phyloP scores from a whole-genome alignment of 2,888 invertebrate species.

The Plebejus anna region DNA sequence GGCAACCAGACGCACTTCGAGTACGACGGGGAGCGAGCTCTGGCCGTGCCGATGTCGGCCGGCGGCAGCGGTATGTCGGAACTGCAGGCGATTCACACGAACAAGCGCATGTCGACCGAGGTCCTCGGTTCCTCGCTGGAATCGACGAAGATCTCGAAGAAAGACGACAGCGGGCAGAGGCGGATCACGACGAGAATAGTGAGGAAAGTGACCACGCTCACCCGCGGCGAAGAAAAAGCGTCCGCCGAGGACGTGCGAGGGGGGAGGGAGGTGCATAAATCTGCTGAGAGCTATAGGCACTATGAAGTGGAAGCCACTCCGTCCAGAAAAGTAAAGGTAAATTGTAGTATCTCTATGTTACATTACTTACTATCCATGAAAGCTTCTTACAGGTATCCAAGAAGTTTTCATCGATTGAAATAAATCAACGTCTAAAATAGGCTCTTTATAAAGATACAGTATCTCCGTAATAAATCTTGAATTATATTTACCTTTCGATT shows the following conservation, averaged over 20 bases:
- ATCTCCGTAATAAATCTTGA: constrained; percentile 30
- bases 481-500: constrained; percentile 31
- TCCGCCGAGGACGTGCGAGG: constrained; percentile 84
- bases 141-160: constrained; percentile 90
- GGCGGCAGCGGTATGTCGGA: constrained; percentile 73
- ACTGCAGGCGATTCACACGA: constrained; percentile 89
- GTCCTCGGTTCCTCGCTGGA: constrained; percentile 91
- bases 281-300: constrained; percentile 79
- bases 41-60: constrained; percentile 67
- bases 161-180: constrained; percentile 87
- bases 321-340: constrained; percentile 89
- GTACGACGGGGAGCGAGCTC: constrained; percentile 66
- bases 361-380: background rate
- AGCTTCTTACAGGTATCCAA: background rate
- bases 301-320: constrained; percentile 80
- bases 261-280: constrained; percentile 77
- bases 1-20: constrained; percentile 77
- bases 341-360: background rate
- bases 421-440: constrained; percentile 22
- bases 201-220: constrained; percentile 92
- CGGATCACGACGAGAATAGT: constrained; percentile 93
- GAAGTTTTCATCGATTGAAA: background rate
- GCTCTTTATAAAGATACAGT: constrained; percentile 6
- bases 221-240: constrained; percentile 90
- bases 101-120: constrained; percentile 90